phyloP scores from a whole-genome alignment of 2,888 invertebrate species.

The Acronicta psi region DNA sequence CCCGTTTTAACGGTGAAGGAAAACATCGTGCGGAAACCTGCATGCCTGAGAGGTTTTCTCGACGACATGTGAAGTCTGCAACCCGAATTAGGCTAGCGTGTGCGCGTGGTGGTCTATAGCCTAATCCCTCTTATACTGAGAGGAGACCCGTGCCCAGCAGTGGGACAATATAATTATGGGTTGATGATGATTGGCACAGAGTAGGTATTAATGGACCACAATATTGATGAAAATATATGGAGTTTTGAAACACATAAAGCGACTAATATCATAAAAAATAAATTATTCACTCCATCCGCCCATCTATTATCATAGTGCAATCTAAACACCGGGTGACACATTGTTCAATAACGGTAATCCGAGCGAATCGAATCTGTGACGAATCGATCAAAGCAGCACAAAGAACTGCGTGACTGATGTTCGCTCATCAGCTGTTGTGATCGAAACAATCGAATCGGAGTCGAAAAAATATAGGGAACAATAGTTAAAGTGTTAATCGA shows the following conservation, averaged over 20 bases:
- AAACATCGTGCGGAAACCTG: too few species aligned
- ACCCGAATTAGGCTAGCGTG: too few species aligned
- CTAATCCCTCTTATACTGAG: too few species aligned
- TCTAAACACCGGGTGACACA: conserved; percentile 44
- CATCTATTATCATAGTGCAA: conserved; percentile 27
- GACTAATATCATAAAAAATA: background rate
- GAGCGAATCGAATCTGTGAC: conserved; percentile 55
- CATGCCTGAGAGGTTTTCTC: too few species aligned
- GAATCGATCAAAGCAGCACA: conserved; percentile 56
- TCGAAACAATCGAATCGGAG: conserved; percentile 36
- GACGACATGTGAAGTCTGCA: too few species aligned
- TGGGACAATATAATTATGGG: too few species aligned
- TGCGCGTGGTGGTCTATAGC: too few species aligned
- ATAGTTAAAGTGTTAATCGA: background rate
- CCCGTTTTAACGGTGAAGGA: too few species aligned
- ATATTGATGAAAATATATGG: too few species aligned
- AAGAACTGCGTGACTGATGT: conserved; percentile 56
- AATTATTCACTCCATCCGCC: conserved; percentile 4
- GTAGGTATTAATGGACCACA: too few species aligned
- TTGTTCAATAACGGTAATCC: conserved; percentile 52
- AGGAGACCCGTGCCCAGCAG: too few species aligned
- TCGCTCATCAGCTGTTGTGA: conserved; percentile 45
- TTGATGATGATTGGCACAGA: too few species aligned
- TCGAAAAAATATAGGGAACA: background rate
- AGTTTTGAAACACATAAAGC: background rate